phyloP scores from a whole-genome alignment of 2,797 vertebrate genomes.

The Coendou prehensilis region DNA sequence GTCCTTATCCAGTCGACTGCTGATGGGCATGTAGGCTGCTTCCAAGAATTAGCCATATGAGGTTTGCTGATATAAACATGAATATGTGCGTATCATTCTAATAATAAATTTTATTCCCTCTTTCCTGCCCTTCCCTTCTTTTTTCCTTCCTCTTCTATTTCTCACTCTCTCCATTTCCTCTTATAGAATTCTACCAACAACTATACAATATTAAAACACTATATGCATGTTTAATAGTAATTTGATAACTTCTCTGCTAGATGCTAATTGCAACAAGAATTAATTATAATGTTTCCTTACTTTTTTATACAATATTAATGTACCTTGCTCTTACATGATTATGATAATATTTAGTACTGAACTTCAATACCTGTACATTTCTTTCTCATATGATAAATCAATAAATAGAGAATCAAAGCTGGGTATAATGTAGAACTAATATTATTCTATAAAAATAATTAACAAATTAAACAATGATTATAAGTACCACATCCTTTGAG shows the following conservation, averaged over 20 bases:
- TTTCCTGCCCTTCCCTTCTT: accelerated
- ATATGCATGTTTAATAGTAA: not conserved
- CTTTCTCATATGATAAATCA: not conserved
- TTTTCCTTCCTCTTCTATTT: not conserved
- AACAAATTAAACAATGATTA: not conserved
- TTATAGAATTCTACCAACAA: not conserved
- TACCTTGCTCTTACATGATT: not conserved
- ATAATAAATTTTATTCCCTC: not conserved
- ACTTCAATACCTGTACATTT: not conserved
- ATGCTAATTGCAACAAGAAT: not conserved
- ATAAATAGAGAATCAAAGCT: not conserved
- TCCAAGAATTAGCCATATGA: not conserved
- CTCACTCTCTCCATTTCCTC: not conserved
- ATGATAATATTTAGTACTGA: not conserved
- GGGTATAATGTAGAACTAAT: not conserved
- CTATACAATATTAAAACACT: not conserved
- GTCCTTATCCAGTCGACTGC: not conserved
- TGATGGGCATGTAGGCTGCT: not conserved
- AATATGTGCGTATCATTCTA: not conserved
- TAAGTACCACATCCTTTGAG: not conserved
- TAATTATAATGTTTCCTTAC: not conserved
- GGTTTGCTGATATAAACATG: not conserved
- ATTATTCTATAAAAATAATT: not conserved
- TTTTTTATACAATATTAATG: constrained; percentile 16
- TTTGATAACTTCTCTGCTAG: not conserved